These are phyloP conservation scores for Metridium senile DNA, from an alignment of 92 coral and sea anemone genomes.

Conservation along the genomic window DNA sequence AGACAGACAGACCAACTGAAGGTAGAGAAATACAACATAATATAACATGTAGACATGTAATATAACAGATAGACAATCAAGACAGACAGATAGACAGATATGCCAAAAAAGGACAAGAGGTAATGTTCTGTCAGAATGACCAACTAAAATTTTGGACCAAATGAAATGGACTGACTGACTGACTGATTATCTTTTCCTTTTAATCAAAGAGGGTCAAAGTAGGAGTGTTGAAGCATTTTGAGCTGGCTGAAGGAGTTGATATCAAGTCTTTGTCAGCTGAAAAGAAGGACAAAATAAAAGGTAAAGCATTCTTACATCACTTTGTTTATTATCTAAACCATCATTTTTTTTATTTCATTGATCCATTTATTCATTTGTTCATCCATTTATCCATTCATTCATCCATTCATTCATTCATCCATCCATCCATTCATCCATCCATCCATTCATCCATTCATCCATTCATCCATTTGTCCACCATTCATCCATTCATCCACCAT, in stretches of 20 bases:
- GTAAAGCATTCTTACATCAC: conserved; percentile 10
- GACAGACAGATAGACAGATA: no score
- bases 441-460: neutral
- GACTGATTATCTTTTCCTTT: neutral
- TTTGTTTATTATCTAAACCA: neutral
- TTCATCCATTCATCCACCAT: neutral
- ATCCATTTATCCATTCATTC: neutral
- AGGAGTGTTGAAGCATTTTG: conserved; percentile 77
- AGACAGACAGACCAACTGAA: conserved; percentile 84
- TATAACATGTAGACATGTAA: no score
- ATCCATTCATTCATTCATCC: neutral
- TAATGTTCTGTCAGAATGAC: no score
- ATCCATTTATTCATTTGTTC: neutral
- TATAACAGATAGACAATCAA: neutral
- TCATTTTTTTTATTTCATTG: neutral
- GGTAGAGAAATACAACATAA: no score
- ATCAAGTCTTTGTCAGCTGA: conserved; percentile 59
- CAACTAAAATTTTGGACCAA: no score
- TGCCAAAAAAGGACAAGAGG: no score
- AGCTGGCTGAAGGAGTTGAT: conserved; percentile 56
- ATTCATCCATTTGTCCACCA: neutral
- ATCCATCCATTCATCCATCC: neutral
- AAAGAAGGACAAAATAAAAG: conserved; percentile 55
- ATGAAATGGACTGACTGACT: neutral
- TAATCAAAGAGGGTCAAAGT: conserved; percentile 72